These are phyloP conservation scores for Odontophorus gujanensis DNA, from an alignment of 2,113 vertebrate genomes.

Conservation along the genomic window DNA sequence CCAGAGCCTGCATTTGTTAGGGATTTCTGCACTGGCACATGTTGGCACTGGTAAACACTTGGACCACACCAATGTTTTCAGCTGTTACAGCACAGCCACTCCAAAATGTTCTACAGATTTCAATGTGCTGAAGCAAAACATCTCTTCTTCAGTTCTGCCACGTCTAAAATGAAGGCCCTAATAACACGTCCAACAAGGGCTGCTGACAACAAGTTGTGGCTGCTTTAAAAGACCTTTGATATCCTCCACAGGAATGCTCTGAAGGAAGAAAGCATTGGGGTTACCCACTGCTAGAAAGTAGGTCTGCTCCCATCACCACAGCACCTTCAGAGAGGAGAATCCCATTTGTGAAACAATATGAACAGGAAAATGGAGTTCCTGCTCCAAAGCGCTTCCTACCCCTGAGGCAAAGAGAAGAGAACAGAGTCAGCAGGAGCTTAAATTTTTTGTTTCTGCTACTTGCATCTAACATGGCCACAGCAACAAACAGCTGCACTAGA, in stretches of 20 bases:
- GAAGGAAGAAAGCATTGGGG: neutral
- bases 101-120: neutral
- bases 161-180: neutral
- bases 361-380: neutral
- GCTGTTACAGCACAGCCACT: neutral
- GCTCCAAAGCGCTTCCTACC: neutral
- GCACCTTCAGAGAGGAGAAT: neutral
- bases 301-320: neutral
- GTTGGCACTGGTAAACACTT: neutral
- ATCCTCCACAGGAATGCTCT: neutral
- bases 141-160: neutral
- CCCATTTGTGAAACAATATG: neutral
- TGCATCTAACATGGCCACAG: no score
- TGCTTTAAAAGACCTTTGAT: neutral
- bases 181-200: neutral
- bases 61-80: neutral
- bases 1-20: neutral
- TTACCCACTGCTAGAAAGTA: fast-evolving
- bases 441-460: neutral
- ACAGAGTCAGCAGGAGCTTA: neutral
- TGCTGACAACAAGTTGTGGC: neutral
- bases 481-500: no score
- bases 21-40: neutral
- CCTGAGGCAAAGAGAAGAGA: neutral
- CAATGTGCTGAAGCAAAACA: neutral